phyloP scores from a whole-genome alignment of 2,113 vertebrate species.

The Solenodon paradoxus region DNA sequence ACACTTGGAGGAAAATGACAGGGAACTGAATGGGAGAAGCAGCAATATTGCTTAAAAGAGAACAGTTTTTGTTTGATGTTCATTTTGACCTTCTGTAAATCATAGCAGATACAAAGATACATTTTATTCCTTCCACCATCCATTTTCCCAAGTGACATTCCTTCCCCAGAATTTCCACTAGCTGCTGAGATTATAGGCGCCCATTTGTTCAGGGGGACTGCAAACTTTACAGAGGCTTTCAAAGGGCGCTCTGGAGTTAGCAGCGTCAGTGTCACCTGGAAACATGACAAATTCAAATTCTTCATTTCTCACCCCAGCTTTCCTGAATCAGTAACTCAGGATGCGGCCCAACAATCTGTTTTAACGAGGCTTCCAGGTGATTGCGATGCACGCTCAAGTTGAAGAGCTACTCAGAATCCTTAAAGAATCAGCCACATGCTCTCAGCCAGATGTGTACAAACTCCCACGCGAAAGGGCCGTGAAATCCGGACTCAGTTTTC shows the following conservation, averaged over 20 bases:
- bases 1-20: not conserved
- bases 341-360: accelerated
- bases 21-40: not conserved
- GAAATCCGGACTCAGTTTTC: not conserved
- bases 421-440: not conserved
- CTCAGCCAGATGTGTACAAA: not conserved
- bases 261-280: not conserved
- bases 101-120: not conserved
- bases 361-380: not conserved
- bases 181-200: not conserved
- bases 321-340: not conserved
- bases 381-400: not conserved
- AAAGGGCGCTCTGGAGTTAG: not conserved
- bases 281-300: not conserved
- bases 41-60: not conserved
- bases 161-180: not conserved
- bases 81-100: not conserved
- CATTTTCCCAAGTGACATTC: not conserved
- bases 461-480: not conserved
- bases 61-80: not conserved
- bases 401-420: not conserved
- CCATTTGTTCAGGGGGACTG: not conserved
- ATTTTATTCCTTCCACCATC: not conserved
- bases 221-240: not conserved
- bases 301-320: not conserved